phyloP scores from a whole-genome alignment of 2,113 vertebrate genomes.

The Sinocyclocheilus maitianheensis region DNA sequence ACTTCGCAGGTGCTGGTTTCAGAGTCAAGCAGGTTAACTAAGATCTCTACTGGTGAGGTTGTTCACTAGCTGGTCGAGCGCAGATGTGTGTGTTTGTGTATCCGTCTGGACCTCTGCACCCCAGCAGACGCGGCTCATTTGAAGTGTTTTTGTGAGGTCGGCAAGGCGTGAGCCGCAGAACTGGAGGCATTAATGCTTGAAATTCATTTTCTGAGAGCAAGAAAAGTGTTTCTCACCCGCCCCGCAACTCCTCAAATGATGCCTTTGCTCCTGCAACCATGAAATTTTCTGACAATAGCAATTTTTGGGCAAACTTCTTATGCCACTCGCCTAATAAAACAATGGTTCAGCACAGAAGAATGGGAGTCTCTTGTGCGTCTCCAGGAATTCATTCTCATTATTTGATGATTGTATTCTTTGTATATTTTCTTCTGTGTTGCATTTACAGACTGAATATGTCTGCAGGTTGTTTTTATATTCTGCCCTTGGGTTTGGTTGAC shows the following conservation, averaged over 20 bases:
- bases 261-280: constrained; percentile 45
- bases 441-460: background rate
- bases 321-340: constrained; percentile 39
- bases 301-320: constrained; percentile 38
- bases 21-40: background rate
- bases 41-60: background rate
- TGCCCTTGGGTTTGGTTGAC: background rate
- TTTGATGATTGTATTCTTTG: background rate
- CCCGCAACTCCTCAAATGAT: constrained; percentile 54
- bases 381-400: background rate
- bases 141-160: constrained; percentile 61
- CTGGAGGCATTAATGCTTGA: constrained; percentile 69
- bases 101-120: constrained; percentile 40
- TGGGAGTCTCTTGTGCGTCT: background rate
- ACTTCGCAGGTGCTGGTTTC: background rate
- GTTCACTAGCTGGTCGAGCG: background rate
- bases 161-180: constrained; percentile 57
- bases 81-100: constrained; percentile 5
- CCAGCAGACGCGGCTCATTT: constrained; percentile 47
- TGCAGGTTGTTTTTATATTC: background rate
- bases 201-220: constrained; percentile 65
- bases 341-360: background rate
- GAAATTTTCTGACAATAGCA: constrained; percentile 50
- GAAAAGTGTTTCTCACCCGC: constrained; percentile 22
- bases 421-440: background rate